Evolutionary conservation across 2,797 vertebrate genomes (phyloP).

Genomic region (Sebastes variabilis): DNA sequence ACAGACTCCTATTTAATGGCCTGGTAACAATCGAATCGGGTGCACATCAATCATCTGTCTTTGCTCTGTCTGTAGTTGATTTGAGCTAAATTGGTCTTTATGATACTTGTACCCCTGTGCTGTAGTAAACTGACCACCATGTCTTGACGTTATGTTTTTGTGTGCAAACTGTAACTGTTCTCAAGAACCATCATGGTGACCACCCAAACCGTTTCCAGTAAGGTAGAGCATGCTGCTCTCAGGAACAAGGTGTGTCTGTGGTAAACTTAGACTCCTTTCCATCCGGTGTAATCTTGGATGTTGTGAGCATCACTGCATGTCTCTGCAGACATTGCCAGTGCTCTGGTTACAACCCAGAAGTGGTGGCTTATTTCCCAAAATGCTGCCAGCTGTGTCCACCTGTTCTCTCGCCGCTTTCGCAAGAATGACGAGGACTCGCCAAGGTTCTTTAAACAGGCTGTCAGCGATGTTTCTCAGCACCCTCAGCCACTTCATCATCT

Average conservation of each 20-base stretch:
- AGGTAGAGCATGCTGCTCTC: not conserved
- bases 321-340: not conserved
- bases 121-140: not conserved
- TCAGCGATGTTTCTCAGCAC: slow-evolving; percentile 46
- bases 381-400: slow-evolving; percentile 10
- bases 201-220: not conserved
- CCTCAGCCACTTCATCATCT: slow-evolving; percentile 60
- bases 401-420: not conserved
- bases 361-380: not conserved
- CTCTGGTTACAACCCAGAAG: not conserved
- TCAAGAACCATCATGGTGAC: not conserved
- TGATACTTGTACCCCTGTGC: not conserved
- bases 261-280: not conserved
- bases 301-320: not conserved
- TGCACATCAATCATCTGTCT: not conserved
- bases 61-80: not conserved
- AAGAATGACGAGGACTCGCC: not conserved
- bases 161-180: not conserved
- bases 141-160: not conserved
- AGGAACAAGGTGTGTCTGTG: not conserved
- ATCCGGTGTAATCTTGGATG: not conserved
- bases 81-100: not conserved
- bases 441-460: slow-evolving; percentile 37
- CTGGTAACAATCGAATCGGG: too few species aligned
- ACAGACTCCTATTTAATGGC: too few species aligned